Base-by-base conservation (phyloP, 1,140 invertebrate species). In the Drosophila obscura region DNA sequence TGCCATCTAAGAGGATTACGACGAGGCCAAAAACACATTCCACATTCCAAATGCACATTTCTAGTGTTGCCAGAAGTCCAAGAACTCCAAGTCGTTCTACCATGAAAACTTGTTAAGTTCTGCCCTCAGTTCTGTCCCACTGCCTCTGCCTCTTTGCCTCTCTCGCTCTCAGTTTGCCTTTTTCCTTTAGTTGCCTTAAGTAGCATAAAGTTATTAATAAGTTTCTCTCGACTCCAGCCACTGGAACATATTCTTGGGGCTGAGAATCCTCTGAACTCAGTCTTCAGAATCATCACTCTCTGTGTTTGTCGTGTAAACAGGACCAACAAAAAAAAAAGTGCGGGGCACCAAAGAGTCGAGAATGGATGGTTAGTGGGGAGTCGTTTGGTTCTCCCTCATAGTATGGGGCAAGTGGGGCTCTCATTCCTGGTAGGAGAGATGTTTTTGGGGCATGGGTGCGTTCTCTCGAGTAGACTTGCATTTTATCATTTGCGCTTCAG, bases 141-240 rank as follows among this genome's bases (percentile, higher is more conserved):
- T 58, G 62, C n/a, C n/a, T 71, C 52, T 35, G 3, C 13, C 35
- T 13, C 4, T 39, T 4, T 39, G 35, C 4, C 35, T 0, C 35
- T 39, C 11, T 39, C 4, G 11, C 1, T 4, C 35, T 39, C 31
- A 11, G 71, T 67, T 67, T 67, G 66, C 73, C 72, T 35, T 49
- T 77, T 68, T 69, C 22, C 48, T 77, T 58, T 24, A 67, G 81
- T 85, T 79, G 72, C 61, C 73, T 73, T 80, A 85, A 78, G 82
- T 74, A 77, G 73, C 82, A 87, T 87, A 77, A 74, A 85, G 73
- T 85, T 85, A 85, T 87, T 87, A 87, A 87, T 87, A 87, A 87
- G 83, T 88, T 78, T 79, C 52, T 35, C 52, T 58, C 64, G 31
- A 22, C 67, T 79, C 35, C 61, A 77, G 59, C 80, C 77, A 39